Evolutionary conservation across 2,888 invertebrate species (phyloP).

Genomic region (Nemurella pictetii): DNA sequence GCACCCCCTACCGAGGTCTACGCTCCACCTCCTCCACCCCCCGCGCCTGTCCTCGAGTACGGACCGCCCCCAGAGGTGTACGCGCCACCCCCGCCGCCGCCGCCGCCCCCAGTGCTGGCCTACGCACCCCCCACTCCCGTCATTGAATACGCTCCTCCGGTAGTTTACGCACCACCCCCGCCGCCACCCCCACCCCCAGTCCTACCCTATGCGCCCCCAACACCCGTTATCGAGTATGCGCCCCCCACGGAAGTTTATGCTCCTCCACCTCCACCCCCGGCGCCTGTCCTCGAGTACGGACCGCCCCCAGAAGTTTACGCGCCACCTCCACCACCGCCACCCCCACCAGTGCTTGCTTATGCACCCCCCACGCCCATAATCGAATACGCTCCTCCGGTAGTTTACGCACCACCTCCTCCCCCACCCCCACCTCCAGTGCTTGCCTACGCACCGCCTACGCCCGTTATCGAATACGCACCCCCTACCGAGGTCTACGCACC

Average conservation of each 20-base stretch:
- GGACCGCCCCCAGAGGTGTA: neutral
- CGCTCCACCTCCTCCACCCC: slow-evolving; percentile 21
- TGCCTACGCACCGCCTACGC: slow-evolving; percentile 1
- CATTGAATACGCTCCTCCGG: neutral
- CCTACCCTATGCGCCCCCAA: too few relatives aligned
- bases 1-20: neutral
- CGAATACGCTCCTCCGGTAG: neutral
- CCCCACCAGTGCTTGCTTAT: neutral
- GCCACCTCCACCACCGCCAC: slow-evolving; percentile 10
- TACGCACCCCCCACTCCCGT: slow-evolving; percentile 1
- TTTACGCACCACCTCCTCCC: slow-evolving; percentile 22
- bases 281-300: slow-evolving; percentile 13
- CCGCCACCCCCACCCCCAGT: neutral
- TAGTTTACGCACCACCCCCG: neutral
- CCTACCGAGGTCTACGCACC: slow-evolving; percentile 1
- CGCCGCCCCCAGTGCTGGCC: neutral
- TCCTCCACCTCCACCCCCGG: neutral
- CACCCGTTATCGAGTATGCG: neutral
- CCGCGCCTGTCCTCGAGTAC: neutral
- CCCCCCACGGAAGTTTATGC: neutral
- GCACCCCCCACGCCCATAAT: neutral
- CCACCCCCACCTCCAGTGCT: slow-evolving; percentile 20
- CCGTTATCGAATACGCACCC: slow-evolving; percentile 4
- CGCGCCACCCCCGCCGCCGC: neutral
- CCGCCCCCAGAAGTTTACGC: slow-evolving; percentile 13